Percentiles rank a stretch among this genome's conserved stretches.
Evolutionary conservation across 1,140 invertebrate genomes (phyloP).

Genomic region (Hirudo medicinalis): DNA sequence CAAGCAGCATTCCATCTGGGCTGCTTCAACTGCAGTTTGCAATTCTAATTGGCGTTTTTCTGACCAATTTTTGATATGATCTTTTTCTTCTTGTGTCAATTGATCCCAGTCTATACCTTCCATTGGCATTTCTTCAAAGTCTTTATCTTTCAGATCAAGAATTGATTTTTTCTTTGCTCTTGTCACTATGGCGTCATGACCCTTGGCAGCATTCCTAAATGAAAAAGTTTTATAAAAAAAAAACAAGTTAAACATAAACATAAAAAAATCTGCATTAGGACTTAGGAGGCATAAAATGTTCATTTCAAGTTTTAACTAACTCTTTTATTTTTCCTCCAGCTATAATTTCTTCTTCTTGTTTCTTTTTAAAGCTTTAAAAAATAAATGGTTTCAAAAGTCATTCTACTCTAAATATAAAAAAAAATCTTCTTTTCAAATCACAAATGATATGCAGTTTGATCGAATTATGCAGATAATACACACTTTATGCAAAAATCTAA

Average conservation of each 20-base stretch:
- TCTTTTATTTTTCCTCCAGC: background rate
- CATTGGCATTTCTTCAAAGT: constrained; percentile 14
- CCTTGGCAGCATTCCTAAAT: background rate
- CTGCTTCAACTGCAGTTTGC: constrained; percentile 41
- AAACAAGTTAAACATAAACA: no score
- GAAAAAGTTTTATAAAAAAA: background rate
- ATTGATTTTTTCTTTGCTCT: constrained; percentile 10
- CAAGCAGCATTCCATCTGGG: constrained; percentile 43
- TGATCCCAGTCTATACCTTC: constrained; percentile 25
- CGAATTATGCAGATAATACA: no score
- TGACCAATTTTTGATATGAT: constrained; percentile 39
- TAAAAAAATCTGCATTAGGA: no score
- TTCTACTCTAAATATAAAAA: background rate
- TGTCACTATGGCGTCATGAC: background rate
- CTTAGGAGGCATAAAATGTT: no score
- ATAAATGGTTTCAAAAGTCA: background rate
- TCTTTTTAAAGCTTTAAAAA: constrained; percentile 9
- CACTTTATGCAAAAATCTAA: no score
- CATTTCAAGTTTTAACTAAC: no score
- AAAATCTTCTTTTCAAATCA: background rate
- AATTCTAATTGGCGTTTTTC: constrained; percentile 45
- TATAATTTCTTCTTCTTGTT: constrained; percentile 3
- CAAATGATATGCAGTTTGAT: background rate
- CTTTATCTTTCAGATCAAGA: constrained; percentile 11
- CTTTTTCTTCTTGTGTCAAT: constrained; percentile 29